Base-by-base conservation (phyloP, 1,140 invertebrate species). In the Drosophila repleta region DNA sequence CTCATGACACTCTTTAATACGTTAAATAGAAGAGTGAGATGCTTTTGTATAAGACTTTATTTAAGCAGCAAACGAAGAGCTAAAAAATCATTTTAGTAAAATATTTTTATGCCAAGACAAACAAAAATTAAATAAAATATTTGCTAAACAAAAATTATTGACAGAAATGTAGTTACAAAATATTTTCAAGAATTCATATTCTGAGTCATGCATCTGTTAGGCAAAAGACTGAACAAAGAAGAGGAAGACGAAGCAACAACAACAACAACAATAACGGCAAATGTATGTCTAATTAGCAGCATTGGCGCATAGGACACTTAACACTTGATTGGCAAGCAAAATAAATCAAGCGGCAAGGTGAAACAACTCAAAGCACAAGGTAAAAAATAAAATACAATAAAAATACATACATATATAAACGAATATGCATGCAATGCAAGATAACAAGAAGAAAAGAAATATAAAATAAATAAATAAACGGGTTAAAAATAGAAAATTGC, bases 241-340 rank as follows among this genome's bases (percentile, higher is more conserved):
- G 13, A 24, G 24, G 35, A 11, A 56, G 35, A n/a, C n/a, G n/a
- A n/a, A n/a, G n/a, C n/a, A n/a, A n/a, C n/a, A n/a, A n/a, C n/a
- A n/a, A n/a, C n/a, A n/a, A n/a, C n/a, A n/a, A n/a, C 29, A 7
- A 51, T 3, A n/a, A 17, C 1, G 2, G 51, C 35, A 43, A 18
- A 65, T 41, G 49, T 63, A 46, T 56, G 63, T n/a, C 63, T 32
- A 65, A 65, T 65, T 57, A 43, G 32, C 55, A 17, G 55, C 43
- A 43, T 39, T 29, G 24, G 29, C 29, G 18, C 52, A 45, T 49
- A 57, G 24, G 26, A 55, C 52, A 39, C 39, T 65, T 70, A 66
- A 74, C 69, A 70, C 65, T 74, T 71, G 53, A 83, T 82, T 82
- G 82, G 41, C 53, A 71, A 60, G 57, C 21, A 49, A 72, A 66